A percentile compares a stretch with the other conserved stretches of the same genome.
phyloP scores from a whole-genome alignment of 1,140 invertebrate species.

The Conus ventricosus region DNA sequence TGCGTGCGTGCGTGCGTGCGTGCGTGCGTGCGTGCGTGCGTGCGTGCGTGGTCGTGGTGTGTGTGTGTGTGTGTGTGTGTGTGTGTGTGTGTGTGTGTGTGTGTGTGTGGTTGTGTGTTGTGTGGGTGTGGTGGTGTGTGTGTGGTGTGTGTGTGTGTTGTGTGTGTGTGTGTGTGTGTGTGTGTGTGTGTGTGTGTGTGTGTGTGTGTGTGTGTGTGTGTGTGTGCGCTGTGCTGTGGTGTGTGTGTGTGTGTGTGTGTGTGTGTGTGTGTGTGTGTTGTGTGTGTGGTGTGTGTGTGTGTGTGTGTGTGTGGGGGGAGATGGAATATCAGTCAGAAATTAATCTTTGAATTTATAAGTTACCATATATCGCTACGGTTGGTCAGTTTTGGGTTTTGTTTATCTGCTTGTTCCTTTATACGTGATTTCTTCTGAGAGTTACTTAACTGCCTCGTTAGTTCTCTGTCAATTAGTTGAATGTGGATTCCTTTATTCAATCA shows the following conservation, averaged over 20 bases:
- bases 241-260: neutral
- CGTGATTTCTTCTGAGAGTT: no score
- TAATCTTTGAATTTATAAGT: no score
- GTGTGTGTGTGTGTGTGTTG: neutral
- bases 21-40: constrained; percentile 9
- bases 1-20: neutral
- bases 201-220: constrained; percentile 3
- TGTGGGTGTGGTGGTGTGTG: constrained; percentile 8
- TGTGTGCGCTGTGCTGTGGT: neutral
- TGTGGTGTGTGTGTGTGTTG: constrained; percentile 13
- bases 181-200: constrained; percentile 21
- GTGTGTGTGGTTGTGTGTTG: neutral
- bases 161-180: constrained; percentile 17
- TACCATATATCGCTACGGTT: no score
- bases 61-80: constrained; percentile 18
- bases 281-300: constrained; percentile 6
- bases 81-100: constrained; percentile 11
- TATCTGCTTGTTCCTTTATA: no score
- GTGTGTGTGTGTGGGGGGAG: neutral
- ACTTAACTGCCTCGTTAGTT: no score
- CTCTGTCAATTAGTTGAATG: no score
- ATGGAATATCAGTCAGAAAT: neutral
- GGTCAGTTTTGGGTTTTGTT: no score
- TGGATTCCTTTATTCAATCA: no score
- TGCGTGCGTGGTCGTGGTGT: neutral